phyloP scores from a whole-genome alignment of 1,140 invertebrate species.

The Rhizoglyphus robini region DNA sequence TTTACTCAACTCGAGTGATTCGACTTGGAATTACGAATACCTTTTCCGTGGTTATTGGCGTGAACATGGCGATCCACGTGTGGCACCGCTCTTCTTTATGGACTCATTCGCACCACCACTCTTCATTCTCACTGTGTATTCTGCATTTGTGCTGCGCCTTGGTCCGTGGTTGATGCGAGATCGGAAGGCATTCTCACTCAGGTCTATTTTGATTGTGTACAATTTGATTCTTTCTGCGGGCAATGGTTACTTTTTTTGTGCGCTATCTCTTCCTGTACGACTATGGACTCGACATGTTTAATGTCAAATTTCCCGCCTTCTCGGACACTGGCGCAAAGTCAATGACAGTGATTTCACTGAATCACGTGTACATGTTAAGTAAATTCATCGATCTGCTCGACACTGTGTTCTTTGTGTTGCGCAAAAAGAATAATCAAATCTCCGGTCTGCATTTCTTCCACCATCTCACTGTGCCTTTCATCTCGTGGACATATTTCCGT shows the following conservation, averaged over 20 bases:
- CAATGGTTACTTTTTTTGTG: slow-evolving; percentile 4
- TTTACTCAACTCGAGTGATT: too few species aligned
- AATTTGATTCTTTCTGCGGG: slow-evolving; percentile 38
- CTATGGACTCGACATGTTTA: slow-evolving; percentile 6
- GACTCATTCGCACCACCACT: neutral
- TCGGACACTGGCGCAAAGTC: neutral
- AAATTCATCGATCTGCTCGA: slow-evolving; percentile 15
- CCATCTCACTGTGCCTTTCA: slow-evolving; percentile 44
- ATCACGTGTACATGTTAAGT: neutral
- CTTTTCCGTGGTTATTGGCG: slow-evolving; percentile 4
- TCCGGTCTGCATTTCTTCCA: slow-evolving; percentile 88
- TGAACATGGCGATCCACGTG: slow-evolving; percentile 15
- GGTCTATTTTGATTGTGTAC: slow-evolving; percentile 59
- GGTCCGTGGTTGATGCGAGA: slow-evolving; percentile 72
- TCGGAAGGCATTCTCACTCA: slow-evolving; percentile 61
- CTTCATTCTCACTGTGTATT: slow-evolving; percentile 43
- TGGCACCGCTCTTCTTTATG: neutral
- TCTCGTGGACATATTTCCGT: slow-evolving; percentile 13
- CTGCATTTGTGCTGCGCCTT: slow-evolving; percentile 60
- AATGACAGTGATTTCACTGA: neutral
- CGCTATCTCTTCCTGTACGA: neutral
- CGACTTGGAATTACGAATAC: too few species aligned
- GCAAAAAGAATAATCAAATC: slow-evolving; percentile 81
- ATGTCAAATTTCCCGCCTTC: neutral
- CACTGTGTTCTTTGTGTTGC: slow-evolving; percentile 66